Evolutionary conservation across 2,797 vertebrate genomes (phyloP).

Genomic region (Liparis tanakae): DNA sequence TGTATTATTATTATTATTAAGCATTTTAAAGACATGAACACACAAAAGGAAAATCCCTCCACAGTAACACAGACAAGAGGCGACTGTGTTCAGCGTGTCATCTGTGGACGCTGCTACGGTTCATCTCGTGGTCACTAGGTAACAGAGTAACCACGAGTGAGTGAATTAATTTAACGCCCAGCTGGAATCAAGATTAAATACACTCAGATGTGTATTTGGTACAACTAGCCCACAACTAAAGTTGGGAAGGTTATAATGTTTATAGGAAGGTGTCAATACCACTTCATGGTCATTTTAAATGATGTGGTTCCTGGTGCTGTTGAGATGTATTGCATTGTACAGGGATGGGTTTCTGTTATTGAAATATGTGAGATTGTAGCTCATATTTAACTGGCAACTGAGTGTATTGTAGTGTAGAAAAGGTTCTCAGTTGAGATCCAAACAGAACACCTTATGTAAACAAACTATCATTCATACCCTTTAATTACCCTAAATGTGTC

Average conservation of each 20-base stretch:
- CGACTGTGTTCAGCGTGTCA: constrained; percentile 35
- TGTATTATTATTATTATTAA: too few species aligned
- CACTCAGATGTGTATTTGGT: neutral
- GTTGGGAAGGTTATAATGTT: neutral
- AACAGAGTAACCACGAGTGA: constrained; percentile 8
- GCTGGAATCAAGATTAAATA: constrained; percentile 9
- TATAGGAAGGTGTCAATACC: neutral
- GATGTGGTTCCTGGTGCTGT: neutral
- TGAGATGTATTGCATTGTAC: neutral
- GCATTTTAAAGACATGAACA: constrained; percentile 25
- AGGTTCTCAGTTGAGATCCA: too few species aligned
- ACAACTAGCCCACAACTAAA: neutral
- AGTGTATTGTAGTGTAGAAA: too few species aligned
- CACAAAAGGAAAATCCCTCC: constrained; percentile 25
- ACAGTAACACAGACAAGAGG: constrained; percentile 20
- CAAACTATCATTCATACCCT: too few species aligned
- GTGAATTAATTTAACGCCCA: constrained; percentile 19
- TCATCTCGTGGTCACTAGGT: constrained; percentile 2
- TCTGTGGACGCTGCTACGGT: constrained; percentile 12
- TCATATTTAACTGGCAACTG: neutral
- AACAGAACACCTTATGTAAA: too few species aligned
- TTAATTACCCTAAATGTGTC: too few species aligned
- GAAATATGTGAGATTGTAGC: neutral
- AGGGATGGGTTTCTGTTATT: neutral
- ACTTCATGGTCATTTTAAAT: neutral